Evolutionary conservation across 2,888 invertebrate genomes (phyloP).

Genomic region (Cheiracanthium punctorium): DNA sequence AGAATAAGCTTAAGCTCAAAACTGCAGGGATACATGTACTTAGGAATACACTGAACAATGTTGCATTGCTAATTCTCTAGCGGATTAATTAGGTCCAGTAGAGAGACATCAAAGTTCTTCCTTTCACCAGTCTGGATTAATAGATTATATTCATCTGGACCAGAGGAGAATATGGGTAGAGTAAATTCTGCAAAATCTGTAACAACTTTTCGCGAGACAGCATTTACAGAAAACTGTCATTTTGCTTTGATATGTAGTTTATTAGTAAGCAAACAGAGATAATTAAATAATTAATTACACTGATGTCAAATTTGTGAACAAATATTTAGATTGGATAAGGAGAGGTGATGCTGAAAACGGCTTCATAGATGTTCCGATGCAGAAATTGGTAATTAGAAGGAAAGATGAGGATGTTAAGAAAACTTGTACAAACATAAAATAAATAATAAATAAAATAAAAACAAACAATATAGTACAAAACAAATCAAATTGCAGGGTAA

Average conservation of each 20-base stretch:
- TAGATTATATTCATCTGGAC: not conserved
- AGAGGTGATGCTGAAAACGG: too few species aligned
- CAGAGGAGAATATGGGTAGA: not conserved
- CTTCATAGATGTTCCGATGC: too few species aligned
- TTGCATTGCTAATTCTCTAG: conserved; percentile 1
- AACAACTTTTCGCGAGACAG: not conserved
- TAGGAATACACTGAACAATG: not conserved
- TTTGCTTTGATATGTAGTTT: not conserved
- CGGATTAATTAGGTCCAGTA: conserved; percentile 14
- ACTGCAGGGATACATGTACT: not conserved
- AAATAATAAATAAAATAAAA: too few species aligned
- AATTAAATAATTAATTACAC: too few species aligned
- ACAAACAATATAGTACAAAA: too few species aligned
- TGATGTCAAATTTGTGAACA: too few species aligned
- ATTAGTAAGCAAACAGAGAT: too few species aligned
- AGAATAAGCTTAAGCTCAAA: conserved; percentile 3
- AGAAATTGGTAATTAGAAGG: too few species aligned
- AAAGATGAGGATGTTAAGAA: too few species aligned
- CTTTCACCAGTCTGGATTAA: conserved; percentile 16
- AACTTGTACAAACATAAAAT: too few species aligned
- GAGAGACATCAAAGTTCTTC: conserved; percentile 25
- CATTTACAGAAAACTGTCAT: not conserved
- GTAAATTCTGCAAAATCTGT: not conserved
- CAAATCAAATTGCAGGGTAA: too few species aligned
- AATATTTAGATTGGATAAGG: too few species aligned